Evolutionary conservation across 2,888 invertebrate genomes (phyloP).

Genomic region (Sipha maydis): DNA sequence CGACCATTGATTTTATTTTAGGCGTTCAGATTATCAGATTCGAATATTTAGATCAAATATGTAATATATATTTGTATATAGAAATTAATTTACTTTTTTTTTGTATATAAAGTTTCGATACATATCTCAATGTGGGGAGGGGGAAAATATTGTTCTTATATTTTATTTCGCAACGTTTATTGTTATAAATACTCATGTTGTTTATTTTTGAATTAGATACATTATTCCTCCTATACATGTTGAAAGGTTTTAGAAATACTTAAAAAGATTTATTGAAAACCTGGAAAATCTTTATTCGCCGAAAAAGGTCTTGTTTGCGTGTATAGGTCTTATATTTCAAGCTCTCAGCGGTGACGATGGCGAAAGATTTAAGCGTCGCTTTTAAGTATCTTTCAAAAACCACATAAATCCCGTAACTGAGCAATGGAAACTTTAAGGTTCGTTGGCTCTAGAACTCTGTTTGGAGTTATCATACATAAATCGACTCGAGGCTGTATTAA

Average conservation of each 20-base stretch:
- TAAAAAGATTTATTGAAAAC: constrained; percentile 49
- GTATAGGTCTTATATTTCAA: background rate
- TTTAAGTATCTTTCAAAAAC: constrained; percentile 54
- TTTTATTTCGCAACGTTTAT: background rate
- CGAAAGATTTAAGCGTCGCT: constrained; percentile 55
- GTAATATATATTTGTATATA: background rate
- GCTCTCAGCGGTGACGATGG: constrained; percentile 26
- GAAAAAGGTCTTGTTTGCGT: constrained; percentile 42
- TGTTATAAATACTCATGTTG: background rate
- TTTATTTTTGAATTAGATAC: background rate
- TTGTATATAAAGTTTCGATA: background rate
- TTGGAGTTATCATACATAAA: constrained; percentile 46
- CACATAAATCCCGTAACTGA: constrained; percentile 42
- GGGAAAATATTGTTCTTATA: background rate
- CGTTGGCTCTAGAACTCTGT: constrained; percentile 28
- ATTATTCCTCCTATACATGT: background rate
- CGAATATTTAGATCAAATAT: constrained; percentile 38
- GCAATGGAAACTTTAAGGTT: constrained; percentile 54
- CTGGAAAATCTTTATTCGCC: constrained; percentile 32
- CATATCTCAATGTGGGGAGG: background rate
- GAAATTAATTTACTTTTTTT: no score
- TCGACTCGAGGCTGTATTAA: constrained; percentile 29
- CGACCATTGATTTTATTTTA: constrained; percentile 20
- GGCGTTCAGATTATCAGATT: constrained; percentile 36
- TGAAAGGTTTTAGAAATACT: constrained; percentile 2